These are phyloP conservation scores for Piaya cayana DNA, from an alignment of 2,113 vertebrate species.

Conservation along the genomic window DNA sequence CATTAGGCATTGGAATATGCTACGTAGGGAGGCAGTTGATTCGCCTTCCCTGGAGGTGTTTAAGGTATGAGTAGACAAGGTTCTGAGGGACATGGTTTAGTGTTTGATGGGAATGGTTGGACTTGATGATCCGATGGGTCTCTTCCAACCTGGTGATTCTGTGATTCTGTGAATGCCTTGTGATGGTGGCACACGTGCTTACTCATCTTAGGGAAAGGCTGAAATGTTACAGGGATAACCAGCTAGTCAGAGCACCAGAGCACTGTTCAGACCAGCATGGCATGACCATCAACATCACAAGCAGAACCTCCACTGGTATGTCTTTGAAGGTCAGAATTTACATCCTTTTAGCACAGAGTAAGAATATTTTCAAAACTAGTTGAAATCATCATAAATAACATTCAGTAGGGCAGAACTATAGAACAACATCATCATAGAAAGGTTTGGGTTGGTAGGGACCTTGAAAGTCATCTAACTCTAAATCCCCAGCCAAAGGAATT, in stretches of 20 bases:
- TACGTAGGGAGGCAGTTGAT: no score
- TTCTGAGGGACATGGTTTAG: no score
- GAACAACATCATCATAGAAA: not conserved
- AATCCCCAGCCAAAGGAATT: accelerated
- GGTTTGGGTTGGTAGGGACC: accelerated
- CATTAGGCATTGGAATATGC: no score
- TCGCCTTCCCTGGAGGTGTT: no score
- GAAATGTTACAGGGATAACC: not conserved
- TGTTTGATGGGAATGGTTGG: no score
- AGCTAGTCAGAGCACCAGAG: not conserved
- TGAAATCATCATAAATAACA: not conserved
- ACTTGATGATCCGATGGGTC: no score
- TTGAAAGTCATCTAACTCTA: not conserved
- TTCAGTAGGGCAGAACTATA: not conserved
- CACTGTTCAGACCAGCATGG: not conserved
- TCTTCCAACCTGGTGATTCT: no score
- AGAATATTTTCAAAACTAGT: not conserved
- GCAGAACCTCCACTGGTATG: not conserved
- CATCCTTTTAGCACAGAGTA: not conserved
- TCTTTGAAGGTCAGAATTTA: not conserved
- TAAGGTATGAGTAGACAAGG: no score
- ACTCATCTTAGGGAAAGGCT: not conserved
- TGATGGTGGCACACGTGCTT: accelerated
- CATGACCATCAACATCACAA: accelerated
- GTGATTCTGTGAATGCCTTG: no score